Base-by-base conservation (phyloP, 2,113 vertebrate species). In the Junco hyemalis region DNA sequence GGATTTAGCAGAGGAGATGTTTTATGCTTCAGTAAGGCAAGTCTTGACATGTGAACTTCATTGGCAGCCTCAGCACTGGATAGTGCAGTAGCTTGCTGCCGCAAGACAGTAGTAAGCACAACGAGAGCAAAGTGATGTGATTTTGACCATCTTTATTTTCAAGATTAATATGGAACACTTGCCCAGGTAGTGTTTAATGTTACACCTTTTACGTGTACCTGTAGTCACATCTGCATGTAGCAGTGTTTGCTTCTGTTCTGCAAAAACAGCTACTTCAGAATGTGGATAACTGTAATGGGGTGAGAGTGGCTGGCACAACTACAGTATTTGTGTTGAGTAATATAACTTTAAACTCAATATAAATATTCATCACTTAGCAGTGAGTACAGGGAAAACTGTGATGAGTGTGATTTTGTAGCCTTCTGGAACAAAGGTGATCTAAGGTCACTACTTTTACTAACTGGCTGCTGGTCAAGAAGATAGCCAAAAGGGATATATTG, bases 21-120 rank as follows among this genome's bases (percentile, higher is more conserved):
- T 95, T 95, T 82, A 69, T 93, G 36, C 76, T 83, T 86, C 61
- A 65, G 77, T 48, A 48, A 91, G 90, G 73, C 96, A 95, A 96
- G 97, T 86, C 95, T 90, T 95, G 94, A 95, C 97, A 92, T 36
- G 94, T 73, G 69, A 59, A 78, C 83, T 71, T 90, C 61, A 24
- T 80, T 90, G 86, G 63, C 74, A 80, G 71, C 38, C 73, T 95
- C 53, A 72, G 74, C 11, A 1, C 64, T 80, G 64, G 33, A 31
- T 51, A 53, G 36, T 10, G 50, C 29, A 50, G 54, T 51, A 73
- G 89, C 45, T 90, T 61, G 45, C 63, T 89, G 81, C 87, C 88
- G 86, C 54, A 64, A 60, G 78, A 23, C 85, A 51, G 35, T 19
- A 80, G 38, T 64, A 82, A 86, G 47, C 25, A 73, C 2, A 15